Evolutionary conservation across 92 coral and sea anemone genomes (phyloP).

Genomic region (Phenganax subtilis): DNA sequence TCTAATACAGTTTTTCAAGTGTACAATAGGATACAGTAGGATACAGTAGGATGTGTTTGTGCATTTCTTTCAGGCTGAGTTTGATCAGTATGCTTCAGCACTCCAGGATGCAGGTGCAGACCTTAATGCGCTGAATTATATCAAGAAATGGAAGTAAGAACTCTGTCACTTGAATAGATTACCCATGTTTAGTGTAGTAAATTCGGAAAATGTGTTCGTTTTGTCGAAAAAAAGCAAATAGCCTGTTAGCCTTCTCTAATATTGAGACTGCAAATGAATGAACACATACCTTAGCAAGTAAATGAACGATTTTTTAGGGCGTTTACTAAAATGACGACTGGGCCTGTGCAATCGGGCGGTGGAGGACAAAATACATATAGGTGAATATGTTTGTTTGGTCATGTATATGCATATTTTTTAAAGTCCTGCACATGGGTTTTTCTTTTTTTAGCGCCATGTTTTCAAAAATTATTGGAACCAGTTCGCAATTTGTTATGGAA

Average conservation of each 20-base stretch:
- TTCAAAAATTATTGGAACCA: conserved; percentile 85
- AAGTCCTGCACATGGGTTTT: not conserved
- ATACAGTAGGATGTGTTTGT: not conserved
- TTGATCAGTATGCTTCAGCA: conserved; percentile 90
- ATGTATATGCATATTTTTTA: not conserved
- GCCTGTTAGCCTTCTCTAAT: not conserved
- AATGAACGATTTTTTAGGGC: conserved; percentile 53
- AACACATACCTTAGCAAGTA: not conserved
- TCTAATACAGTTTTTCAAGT: not conserved
- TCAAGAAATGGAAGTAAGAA: conserved; percentile 94
- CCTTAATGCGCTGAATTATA: conserved; percentile 73
- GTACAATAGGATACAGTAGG: not conserved
- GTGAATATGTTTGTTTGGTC: conserved; percentile 17
- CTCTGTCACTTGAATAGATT: not conserved
- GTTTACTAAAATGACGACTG: conserved; percentile 79
- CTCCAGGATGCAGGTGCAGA: conserved; percentile 75
- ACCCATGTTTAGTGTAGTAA: not conserved
- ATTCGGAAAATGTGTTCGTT: not conserved
- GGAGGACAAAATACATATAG: conserved; percentile 98
- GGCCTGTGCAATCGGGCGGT: conserved; percentile 94
- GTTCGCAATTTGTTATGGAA: conserved; percentile 99
- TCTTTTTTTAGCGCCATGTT: conserved; percentile 71
- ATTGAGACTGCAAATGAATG: not conserved
- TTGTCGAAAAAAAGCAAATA: not conserved
- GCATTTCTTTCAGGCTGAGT: conserved; percentile 65